phyloP scores from a whole-genome alignment of 2,888 invertebrate species.

The Aphelenchoides bicaudatus region DNA sequence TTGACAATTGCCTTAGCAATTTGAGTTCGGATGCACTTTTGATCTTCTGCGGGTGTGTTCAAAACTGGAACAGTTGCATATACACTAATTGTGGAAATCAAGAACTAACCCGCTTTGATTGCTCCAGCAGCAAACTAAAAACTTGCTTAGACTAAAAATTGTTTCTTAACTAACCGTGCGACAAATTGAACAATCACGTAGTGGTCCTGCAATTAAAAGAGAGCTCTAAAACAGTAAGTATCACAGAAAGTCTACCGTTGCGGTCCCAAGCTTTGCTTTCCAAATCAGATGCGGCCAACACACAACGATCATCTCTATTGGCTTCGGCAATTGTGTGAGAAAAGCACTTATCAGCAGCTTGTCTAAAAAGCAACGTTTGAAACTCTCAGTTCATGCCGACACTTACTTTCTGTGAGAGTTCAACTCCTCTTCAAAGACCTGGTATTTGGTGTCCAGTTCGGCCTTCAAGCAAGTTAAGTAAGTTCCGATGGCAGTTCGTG shows the following conservation, averaged over 20 bases:
- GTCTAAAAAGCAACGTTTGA: slow-evolving; percentile 33
- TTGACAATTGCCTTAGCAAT: slow-evolving; percentile 55
- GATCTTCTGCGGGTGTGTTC: slow-evolving; percentile 57
- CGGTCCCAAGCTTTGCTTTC: slow-evolving; percentile 58
- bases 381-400: not conserved
- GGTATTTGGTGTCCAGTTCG: slow-evolving; percentile 55
- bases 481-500: slow-evolving; percentile 40
- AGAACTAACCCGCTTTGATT: no score
- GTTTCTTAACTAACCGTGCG: slow-evolving; percentile 40
- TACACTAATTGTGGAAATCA: no score
- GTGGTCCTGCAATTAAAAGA: no score
- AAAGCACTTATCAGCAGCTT: slow-evolving; percentile 54
- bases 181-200: slow-evolving; percentile 58
- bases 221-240: no score
- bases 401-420: slow-evolving; percentile 48
- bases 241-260: no score
- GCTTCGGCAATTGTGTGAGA: slow-evolving; percentile 56
- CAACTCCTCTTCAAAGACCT: slow-evolving; percentile 51
- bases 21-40: slow-evolving; percentile 57
- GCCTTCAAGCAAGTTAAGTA: slow-evolving; percentile 56
- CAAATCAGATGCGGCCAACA: slow-evolving; percentile 47
- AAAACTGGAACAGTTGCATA: no score
- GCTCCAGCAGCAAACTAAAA: slow-evolving; percentile 55
- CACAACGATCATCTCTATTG: slow-evolving; percentile 55
- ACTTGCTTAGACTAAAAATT: no score